Evolutionary conservation across 2,797 vertebrate genomes (phyloP), one percentile per base, ranked within the genome.

Genomic region (Melanogrammus aeglefinus): DNA sequence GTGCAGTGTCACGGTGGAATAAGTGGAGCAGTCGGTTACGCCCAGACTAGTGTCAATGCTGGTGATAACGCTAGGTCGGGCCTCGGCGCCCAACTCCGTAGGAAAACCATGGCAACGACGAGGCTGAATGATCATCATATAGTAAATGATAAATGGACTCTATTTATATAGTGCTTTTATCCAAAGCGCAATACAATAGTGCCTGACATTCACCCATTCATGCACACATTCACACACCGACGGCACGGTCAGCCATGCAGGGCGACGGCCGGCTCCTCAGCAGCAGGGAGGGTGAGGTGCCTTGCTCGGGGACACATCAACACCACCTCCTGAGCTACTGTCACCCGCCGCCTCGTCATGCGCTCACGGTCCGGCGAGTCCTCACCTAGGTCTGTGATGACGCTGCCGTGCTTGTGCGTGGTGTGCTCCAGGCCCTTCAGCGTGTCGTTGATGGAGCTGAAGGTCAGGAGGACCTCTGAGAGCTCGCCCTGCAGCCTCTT

Each of bases 371-470:
- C 9, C 66, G 1, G 0, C 27, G 12, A 33, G 1, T 12, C 2
- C 89, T 87, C 72, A 93, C 94, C 94, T 31, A 98, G 88, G 86
- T 97, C 94, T 0, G 94, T 96, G 81, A 97, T 94, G 80, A 96
- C 94, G 0, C 96, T 95, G 13, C 94, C 91, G 18, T 98, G 97
- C 83, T 96, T 95, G 29, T 96, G 96, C 74, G 97, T 91, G 0
- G 88, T 94, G 77, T 96, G 94, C 86, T 97, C 96, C 3, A 98
- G 93, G 6, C 93, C 95, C 12, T 95, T 95, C 78, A 98, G 86
- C 0, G 96, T 96, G 90, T 96, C 95, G 0, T 98, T 98, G 83
- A 98, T 94, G 75, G 95, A 95, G 74, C 94, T 95, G 87, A 98
- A 96, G 33, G 94, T 94, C n/a, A 96, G 86, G 73, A 97, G 95